phyloP scores from a whole-genome alignment of 2,888 invertebrate species.

The Lissocephala sabroskyi region DNA sequence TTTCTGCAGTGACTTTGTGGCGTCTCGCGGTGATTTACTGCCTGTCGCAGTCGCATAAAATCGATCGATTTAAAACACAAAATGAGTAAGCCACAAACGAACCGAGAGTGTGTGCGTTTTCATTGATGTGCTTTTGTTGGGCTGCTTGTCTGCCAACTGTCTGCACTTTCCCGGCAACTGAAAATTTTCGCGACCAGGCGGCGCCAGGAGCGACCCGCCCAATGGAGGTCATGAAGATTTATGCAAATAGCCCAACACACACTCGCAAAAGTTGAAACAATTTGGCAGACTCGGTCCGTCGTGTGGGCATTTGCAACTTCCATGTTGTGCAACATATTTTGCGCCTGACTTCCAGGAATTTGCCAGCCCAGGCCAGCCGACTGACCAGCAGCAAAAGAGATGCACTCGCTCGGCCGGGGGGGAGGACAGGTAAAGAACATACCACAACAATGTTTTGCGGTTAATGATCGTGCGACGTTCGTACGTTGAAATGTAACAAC shows the following conservation, averaged over 20 bases:
- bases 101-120: slow-evolving; percentile 17
- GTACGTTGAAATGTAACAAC: slow-evolving; percentile 57
- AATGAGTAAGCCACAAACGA: too few species aligned
- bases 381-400: background rate
- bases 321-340: slow-evolving; percentile 36
- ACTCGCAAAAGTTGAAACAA: too few species aligned
- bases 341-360: slow-evolving; percentile 39
- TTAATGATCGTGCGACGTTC: slow-evolving; percentile 66
- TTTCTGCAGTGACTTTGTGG: background rate
- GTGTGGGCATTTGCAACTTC: slow-evolving; percentile 17
- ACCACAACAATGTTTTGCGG: slow-evolving; percentile 66
- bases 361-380: too few species aligned
- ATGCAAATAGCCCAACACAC: too few species aligned
- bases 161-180: slow-evolving; percentile 27
- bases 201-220: slow-evolving; percentile 19
- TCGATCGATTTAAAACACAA: slow-evolving; percentile 56
- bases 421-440: slow-evolving; percentile 19
- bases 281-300: background rate
- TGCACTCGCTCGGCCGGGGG: background rate
- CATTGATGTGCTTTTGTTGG: slow-evolving; percentile 10
- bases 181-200: slow-evolving; percentile 48
- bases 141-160: slow-evolving; percentile 44
- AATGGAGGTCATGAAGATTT: background rate
- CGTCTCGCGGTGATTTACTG: slow-evolving; percentile 49
- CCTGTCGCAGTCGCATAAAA: slow-evolving; percentile 52